phyloP scores from a whole-genome alignment of 2,797 vertebrate genomes.

The Cuculus canorus region DNA sequence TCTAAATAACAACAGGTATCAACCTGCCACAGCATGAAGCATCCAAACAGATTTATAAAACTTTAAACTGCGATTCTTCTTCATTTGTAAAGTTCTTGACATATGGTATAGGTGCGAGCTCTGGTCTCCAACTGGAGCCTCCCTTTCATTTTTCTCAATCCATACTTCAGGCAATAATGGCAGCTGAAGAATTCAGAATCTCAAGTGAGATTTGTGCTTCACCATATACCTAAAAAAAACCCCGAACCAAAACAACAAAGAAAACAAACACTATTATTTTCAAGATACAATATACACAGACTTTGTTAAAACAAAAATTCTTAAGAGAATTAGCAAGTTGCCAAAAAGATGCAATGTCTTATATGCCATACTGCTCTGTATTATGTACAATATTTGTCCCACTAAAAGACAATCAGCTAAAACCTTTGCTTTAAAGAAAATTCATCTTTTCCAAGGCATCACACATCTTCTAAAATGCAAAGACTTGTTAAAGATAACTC shows the following conservation, averaged over 20 bases:
- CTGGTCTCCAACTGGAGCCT: slow-evolving; percentile 67
- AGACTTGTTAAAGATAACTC: not conserved
- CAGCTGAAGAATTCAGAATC: slow-evolving; percentile 86
- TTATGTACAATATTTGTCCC: not conserved
- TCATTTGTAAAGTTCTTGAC: slow-evolving; percentile 75
- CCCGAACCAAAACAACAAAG: not conserved
- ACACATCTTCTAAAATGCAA: not conserved
- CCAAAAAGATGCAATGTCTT: not conserved
- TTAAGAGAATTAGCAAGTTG: not conserved
- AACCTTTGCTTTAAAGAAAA: not conserved
- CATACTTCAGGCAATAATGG: slow-evolving; percentile 62
- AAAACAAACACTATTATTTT: not conserved
- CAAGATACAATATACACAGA: not conserved
- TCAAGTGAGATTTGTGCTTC: slow-evolving; percentile 98
- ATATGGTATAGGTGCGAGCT: slow-evolving; percentile 67
- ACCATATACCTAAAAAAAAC: slow-evolving; percentile 91
- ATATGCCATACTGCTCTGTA: not conserved
- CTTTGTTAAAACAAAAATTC: not conserved
- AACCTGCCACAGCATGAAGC: slow-evolving; percentile 73
- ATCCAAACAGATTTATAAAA: slow-evolving; percentile 77
- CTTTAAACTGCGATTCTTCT: slow-evolving; percentile 72
- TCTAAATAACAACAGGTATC: slow-evolving; percentile 75
- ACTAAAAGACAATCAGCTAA: not conserved
- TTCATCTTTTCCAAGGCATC: not conserved
- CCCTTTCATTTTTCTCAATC: slow-evolving; percentile 71